These are phyloP conservation scores for Oncorhynchus masou DNA, from an alignment of 2,113 vertebrate species.

Conservation along the genomic window DNA sequence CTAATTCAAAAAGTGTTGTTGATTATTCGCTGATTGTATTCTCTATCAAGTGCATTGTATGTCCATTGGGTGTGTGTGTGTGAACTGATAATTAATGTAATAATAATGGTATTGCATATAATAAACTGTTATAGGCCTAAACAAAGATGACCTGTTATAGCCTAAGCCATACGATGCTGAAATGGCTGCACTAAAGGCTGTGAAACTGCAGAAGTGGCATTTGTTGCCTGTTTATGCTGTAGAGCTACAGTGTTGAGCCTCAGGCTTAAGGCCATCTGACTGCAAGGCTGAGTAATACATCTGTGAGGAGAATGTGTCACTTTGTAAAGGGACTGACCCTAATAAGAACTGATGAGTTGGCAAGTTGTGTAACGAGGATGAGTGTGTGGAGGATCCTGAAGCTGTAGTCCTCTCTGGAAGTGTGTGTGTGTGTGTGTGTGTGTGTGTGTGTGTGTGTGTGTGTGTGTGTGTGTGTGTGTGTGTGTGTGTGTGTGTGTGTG, in stretches of 20 bases:
- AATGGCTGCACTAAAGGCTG: not conserved
- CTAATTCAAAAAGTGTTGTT: too few species aligned
- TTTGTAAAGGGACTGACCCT: conserved; percentile 66
- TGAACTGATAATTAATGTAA: too few species aligned
- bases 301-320: conserved; percentile 62
- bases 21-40: too few species aligned
- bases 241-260: conserved; percentile 31
- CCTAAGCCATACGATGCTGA: not conserved
- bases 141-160: too few species aligned
- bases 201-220: conserved; percentile 52
- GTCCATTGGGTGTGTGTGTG: too few species aligned
- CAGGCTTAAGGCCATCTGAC: conserved; percentile 48
- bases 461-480: conserved; percentile 3
- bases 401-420: conserved; percentile 20
- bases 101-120: too few species aligned
- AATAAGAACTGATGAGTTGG: conserved; percentile 70
- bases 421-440: conserved; percentile 15
- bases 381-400: conserved; percentile 52
- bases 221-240: conserved; percentile 15
- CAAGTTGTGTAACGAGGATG: conserved; percentile 55
- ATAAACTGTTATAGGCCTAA: too few species aligned
- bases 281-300: conserved; percentile 64
- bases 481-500: conserved; percentile 6
- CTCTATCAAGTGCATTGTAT: too few species aligned
- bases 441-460: conserved; percentile 5